Conservation (phyloP, 2,113 vertebrate species). For the Actinemys pallida region DNA sequence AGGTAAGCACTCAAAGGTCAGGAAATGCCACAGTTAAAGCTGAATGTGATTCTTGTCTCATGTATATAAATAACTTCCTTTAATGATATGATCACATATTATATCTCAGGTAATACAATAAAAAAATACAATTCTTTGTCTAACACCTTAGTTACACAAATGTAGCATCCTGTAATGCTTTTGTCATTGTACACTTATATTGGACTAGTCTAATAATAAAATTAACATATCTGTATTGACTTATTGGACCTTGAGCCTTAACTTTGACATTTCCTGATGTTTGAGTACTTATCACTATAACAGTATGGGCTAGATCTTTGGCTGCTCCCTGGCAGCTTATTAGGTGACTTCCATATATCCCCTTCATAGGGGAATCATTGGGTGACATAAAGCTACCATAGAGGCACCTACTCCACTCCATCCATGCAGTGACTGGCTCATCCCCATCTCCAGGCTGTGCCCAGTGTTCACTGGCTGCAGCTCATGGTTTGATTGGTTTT, state of each 20-base stretch:
- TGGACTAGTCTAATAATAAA: neutral
- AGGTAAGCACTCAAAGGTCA: neutral
- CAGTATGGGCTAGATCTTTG: neutral
- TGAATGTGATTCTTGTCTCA: neutral
- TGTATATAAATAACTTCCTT: neutral
- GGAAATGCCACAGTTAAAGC: neutral
- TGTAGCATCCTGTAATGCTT: neutral
- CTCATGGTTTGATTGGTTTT: neutral
- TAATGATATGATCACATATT: neutral
- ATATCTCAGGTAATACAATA: neutral
- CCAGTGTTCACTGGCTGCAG: neutral
- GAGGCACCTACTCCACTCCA: neutral
- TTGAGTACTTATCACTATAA: too few relatives aligned
- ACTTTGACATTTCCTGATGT: neutral
- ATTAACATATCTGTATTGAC: neutral
- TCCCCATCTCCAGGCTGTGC: rapidly evolving
- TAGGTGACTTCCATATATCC: neutral
- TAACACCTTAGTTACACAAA: neutral
- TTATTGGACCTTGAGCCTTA: neutral
- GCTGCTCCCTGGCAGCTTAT: neutral
- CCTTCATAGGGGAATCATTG: neutral
- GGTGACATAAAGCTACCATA: neutral
- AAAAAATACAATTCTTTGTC: neutral
- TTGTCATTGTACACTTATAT: neutral
- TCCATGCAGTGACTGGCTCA: neutral